Conservation (phyloP, 2,888 invertebrate species). For the Acanthopleura granulata region DNA sequence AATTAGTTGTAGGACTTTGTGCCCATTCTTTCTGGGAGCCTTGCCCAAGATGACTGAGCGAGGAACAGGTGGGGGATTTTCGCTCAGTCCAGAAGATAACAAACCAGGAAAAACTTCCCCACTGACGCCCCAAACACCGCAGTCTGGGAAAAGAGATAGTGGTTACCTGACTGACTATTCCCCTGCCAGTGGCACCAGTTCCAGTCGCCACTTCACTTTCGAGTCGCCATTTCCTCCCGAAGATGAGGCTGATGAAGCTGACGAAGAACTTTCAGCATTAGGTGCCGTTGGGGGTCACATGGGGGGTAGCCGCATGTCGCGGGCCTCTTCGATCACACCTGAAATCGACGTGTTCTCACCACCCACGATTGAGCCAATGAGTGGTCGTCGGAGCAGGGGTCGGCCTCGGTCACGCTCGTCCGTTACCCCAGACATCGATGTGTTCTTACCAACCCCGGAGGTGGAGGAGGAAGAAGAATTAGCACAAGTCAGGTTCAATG, state of each 20-base stretch:
- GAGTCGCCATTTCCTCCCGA: conserved; percentile 28
- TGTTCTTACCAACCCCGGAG: conserved; percentile 8
- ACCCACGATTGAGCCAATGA: conserved; percentile 1
- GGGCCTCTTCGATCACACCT: not conserved
- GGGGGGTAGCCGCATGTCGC: not conserved
- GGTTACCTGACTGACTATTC: conserved; percentile 57
- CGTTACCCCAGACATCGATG: conserved; percentile 11
- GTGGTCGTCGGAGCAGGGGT: conserved; percentile 10
- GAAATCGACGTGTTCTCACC: conserved; percentile 15
- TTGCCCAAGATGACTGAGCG: not conserved
- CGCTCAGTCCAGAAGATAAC: conserved; percentile 13
- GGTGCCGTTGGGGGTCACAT: conserved; percentile 22
- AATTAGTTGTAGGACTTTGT: too few species aligned
- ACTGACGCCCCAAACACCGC: conserved; percentile 9
- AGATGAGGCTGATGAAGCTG: conserved; percentile 16
- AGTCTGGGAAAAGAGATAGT: conserved; percentile 48
- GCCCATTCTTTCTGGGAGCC: not conserved
- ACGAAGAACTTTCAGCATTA: conserved; percentile 7
- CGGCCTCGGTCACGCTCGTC: not conserved
- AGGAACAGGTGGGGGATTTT: conserved; percentile 5
- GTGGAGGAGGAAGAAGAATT: conserved; percentile 1
- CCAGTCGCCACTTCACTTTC: conserved; percentile 43
- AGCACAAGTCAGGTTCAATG: not conserved
- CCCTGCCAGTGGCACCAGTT: conserved; percentile 40
- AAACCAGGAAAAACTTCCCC: conserved; percentile 13